Evolutionary conservation across 1,140 invertebrate genomes (phyloP).

Genomic region (Prorops nasuta): DNA sequence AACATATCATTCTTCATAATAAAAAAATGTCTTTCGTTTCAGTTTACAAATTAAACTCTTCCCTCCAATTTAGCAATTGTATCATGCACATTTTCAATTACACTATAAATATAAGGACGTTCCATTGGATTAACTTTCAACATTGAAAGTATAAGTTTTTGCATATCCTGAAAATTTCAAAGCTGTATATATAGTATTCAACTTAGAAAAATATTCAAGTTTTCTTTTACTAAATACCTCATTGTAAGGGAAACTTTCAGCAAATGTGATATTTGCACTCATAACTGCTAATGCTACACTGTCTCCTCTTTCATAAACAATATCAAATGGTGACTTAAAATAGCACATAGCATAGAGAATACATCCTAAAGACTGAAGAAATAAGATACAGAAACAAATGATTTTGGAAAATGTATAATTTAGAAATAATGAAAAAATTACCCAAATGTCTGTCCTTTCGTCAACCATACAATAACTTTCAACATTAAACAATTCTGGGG

Average conservation of each 20-base stretch:
- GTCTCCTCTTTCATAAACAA: slow-evolving; percentile 81
- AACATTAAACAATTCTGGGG: slow-evolving; percentile 85
- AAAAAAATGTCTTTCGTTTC: no score
- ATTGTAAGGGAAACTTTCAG: slow-evolving; percentile 67
- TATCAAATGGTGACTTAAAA: slow-evolving; percentile 83
- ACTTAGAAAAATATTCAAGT: not conserved
- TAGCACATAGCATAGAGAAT: slow-evolving; percentile 83
- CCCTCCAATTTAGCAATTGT: slow-evolving; percentile 58
- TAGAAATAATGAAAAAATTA: slow-evolving; percentile 44
- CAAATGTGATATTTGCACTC: slow-evolving; percentile 74
- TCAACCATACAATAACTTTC: slow-evolving; percentile 78
- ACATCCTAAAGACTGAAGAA: slow-evolving; percentile 80
- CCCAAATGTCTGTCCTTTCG: slow-evolving; percentile 87
- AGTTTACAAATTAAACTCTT: slow-evolving; percentile 53
- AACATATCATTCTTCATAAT: no score
- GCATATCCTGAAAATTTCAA: slow-evolving; percentile 61
- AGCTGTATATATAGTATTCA: not conserved
- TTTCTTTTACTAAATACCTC: slow-evolving; percentile 52
- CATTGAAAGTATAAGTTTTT: slow-evolving; percentile 70
- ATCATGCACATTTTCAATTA: slow-evolving; percentile 64
- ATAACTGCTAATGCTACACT: slow-evolving; percentile 83
- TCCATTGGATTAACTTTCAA: slow-evolving; percentile 75
- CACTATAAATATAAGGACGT: slow-evolving; percentile 70
- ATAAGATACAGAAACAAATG: slow-evolving; percentile 2
- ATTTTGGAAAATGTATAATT: not conserved